phyloP scores from a whole-genome alignment of 2,888 invertebrate species.

The Drosophila gaucha region DNA sequence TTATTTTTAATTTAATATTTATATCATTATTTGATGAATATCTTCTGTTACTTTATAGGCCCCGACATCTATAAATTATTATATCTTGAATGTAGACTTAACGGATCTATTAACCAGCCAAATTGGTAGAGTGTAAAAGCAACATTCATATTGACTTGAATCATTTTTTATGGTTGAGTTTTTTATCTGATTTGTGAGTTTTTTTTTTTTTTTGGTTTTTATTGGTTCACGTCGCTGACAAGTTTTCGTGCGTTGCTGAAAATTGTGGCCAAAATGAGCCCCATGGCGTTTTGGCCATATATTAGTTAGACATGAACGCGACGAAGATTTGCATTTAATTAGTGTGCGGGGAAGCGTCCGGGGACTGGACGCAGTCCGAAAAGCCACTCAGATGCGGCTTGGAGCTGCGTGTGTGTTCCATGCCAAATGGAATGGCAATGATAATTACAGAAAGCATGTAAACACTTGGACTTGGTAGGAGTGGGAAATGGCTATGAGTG shows the following conservation, averaged over 20 bases:
- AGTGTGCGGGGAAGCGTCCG: constrained; percentile 36
- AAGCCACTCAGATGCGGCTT: constrained; percentile 37
- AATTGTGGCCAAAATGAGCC: constrained; percentile 73
- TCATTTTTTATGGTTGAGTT: constrained; percentile 42
- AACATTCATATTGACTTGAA: constrained; percentile 5
- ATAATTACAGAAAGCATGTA: constrained; percentile 81
- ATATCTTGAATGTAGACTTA: not conserved
- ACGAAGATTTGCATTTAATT: constrained; percentile 78
- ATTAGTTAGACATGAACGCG: constrained; percentile 60
- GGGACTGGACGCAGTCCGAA: constrained; percentile 29
- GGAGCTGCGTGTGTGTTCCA: constrained; percentile 77
- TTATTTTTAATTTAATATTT: not conserved
- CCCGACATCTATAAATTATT: not conserved
- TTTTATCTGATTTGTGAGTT: constrained; percentile 40
- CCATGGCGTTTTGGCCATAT: constrained; percentile 65
- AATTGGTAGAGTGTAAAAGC: constrained; percentile 11
- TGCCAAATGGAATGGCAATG: constrained; percentile 80
- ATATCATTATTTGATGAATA: not conserved
- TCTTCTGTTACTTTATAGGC: not conserved
- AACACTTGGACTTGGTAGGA: constrained; percentile 54
- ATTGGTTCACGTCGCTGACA: constrained; percentile 46
- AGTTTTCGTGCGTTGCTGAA: constrained; percentile 51
- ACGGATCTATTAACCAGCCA: not conserved
- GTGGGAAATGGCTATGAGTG: constrained; percentile 6
- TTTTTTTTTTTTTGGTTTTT: constrained; percentile 17